Conservation (phyloP, 2,113 vertebrate genomes). For the Sander lucioperca region DNA sequence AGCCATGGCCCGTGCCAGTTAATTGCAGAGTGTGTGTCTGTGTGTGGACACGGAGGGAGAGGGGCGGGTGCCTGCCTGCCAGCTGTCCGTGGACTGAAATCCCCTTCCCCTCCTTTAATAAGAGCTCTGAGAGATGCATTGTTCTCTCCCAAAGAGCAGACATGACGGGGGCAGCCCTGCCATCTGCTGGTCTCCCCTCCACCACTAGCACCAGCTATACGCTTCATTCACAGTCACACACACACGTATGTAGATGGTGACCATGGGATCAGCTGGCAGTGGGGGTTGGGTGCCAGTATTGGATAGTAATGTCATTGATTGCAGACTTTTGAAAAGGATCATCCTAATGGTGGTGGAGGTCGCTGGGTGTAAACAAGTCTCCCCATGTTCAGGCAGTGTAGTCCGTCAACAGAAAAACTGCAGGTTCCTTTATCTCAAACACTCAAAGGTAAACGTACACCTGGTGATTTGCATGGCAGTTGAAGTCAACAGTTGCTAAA, state of each 20-base stretch:
- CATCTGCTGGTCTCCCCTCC: slow-evolving; percentile 83
- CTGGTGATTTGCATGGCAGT: slow-evolving; percentile 79
- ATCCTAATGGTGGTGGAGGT: slow-evolving; percentile 30
- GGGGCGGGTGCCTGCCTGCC: slow-evolving; percentile 82
- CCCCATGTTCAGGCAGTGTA: slow-evolving; percentile 33
- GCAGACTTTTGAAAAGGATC: slow-evolving; percentile 42
- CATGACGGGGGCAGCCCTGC: slow-evolving; percentile 80
- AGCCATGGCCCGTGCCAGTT: slow-evolving; percentile 81
- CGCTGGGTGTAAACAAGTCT: slow-evolving; percentile 61
- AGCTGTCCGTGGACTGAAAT: slow-evolving; percentile 83
- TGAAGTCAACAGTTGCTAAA: slow-evolving; percentile 53
- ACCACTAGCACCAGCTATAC: slow-evolving; percentile 38
- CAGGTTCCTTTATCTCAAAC: slow-evolving; percentile 42
- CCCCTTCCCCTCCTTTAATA: slow-evolving; percentile 80
- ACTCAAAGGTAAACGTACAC: slow-evolving; percentile 46
- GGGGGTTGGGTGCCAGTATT: slow-evolving; percentile 55
- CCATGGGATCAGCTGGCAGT: slow-evolving; percentile 71
- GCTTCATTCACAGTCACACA: slow-evolving; percentile 51
- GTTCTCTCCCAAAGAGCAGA: slow-evolving; percentile 83
- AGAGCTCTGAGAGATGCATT: slow-evolving; percentile 84
- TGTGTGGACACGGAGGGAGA: slow-evolving; percentile 67
- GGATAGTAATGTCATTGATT: slow-evolving; percentile 49
- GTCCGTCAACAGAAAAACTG: slow-evolving; percentile 10
- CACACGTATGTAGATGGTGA: slow-evolving; percentile 47
- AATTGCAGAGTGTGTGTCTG: slow-evolving; percentile 80